These are phyloP conservation scores for Eublepharis macularius DNA, from an alignment of 2,113 vertebrate genomes.

Conservation along the genomic window DNA sequence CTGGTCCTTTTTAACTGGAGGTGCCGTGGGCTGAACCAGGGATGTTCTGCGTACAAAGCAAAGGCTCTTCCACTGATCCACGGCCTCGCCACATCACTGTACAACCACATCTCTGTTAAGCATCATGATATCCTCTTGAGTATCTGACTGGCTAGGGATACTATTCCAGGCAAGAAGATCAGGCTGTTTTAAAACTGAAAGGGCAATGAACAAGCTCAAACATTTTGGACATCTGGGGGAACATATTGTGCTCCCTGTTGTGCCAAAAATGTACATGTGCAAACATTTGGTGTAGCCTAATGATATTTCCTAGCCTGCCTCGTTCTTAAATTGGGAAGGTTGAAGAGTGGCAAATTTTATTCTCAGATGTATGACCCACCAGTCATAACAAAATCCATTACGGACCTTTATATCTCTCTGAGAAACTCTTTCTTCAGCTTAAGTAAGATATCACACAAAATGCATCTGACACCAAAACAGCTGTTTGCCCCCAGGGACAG, in stretches of 20 bases:
- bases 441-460: conserved; percentile 39
- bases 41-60: too few relatives aligned
- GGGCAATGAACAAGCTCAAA: not conserved
- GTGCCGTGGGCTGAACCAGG: too few relatives aligned
- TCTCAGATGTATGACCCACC: not conserved
- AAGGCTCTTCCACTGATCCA: too few relatives aligned
- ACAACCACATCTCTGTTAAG: too few relatives aligned
- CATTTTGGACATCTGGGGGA: too few relatives aligned
- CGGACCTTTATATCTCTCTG: not conserved
- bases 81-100: too few relatives aligned
- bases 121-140: too few relatives aligned
- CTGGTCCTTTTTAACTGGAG: too few relatives aligned
- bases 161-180: not conserved
- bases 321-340: not conserved
- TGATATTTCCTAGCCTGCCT: not conserved
- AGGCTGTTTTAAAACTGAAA: too few relatives aligned
- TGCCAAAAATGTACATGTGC: not conserved
- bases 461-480: not conserved
- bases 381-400: not conserved
- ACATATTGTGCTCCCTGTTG: not conserved
- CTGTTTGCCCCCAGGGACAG: not conserved
- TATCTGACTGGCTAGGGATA: not conserved
- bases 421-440: conserved; percentile 20
- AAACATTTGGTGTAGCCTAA: not conserved
- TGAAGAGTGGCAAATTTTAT: not conserved